Base-by-base conservation (phyloP, 2,797 vertebrate species). In the Peromyscus nudipes region DNA sequence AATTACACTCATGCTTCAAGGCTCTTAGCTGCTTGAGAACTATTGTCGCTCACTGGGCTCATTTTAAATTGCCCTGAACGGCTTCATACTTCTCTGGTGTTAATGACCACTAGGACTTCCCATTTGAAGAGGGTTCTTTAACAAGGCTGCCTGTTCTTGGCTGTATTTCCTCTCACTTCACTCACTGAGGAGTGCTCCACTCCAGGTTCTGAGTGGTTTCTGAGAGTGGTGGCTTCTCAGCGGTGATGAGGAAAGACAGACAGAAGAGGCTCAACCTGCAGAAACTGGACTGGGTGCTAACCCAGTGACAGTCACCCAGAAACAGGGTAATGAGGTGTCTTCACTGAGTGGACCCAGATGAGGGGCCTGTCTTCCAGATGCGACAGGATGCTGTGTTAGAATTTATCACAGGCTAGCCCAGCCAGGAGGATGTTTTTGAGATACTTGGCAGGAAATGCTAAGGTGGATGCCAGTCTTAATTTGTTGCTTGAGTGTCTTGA, bases 371-470 rank as follows among this genome's bases (percentile, higher is more conserved):
- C n/a, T 93, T 13, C 64, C 14, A 34, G 17, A 19, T 3, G 67
- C 27, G 21, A 79, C 34, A 87, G 77, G 29, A 31, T 6, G 0
- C 55, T 31, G 31, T n/a, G n/a, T 93, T 96, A 13, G 90, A 77
- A 64, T 92, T 82, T 91, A 27, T 57, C 71, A 37, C 37, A 91
- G 40, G 94, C 73, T 73, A 85, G 16, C 13, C 21, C 3, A 21
- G 46, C 5, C 16, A 67, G 81, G 76, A 64, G 13, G 12, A 2
- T 82, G 21, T 97, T 95, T 89, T 96, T 96, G 77, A 98, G 77
- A 19, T 87, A 12, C 87, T 92, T 85, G n/a, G 21, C 55, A 92
- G 94, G 89, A 96, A 95, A 97, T 46, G 75, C 37, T 90, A 62
- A 40, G 46, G 75, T 37, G 8, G 82, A 71, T 3, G 13, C 75